phyloP scores from a whole-genome alignment of 2,797 vertebrate genomes.

The Peromyscus nudipes region DNA sequence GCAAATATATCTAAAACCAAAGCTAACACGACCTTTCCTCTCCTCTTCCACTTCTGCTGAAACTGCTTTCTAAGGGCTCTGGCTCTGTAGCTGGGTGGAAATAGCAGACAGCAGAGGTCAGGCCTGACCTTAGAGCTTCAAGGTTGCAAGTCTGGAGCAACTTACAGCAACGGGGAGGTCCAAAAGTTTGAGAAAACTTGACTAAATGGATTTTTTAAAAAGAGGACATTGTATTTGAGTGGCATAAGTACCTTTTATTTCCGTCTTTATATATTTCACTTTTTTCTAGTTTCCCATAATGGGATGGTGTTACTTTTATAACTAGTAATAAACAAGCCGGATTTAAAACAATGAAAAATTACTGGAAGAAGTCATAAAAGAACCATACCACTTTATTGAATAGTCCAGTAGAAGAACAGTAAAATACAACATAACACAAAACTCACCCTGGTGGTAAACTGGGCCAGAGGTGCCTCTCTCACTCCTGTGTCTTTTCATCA shows the following conservation, averaged over 20 bases:
- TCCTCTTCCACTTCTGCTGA: background rate
- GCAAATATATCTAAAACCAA: constrained; percentile 12
- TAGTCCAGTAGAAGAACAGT: constrained; percentile 25
- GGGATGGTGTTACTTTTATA: constrained; percentile 34
- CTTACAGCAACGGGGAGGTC: background rate
- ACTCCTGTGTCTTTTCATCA: constrained; percentile 53
- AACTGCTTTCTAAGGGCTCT: constrained; percentile 41
- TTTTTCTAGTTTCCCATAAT: constrained; percentile 55
- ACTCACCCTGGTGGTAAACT: constrained; percentile 9
- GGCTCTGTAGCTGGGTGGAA: constrained; percentile 50
- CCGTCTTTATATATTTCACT: constrained; percentile 53
- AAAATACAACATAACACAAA: background rate
- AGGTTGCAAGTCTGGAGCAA: constrained; percentile 35
- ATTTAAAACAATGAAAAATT: constrained; percentile 64
- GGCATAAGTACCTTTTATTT: constrained; percentile 12
- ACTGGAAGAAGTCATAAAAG: constrained; percentile 48
- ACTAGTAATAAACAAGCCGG: constrained; percentile 8
- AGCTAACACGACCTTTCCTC: constrained; percentile 32
- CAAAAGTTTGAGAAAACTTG: background rate
- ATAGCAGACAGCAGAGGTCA: constrained; percentile 72
- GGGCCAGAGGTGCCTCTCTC: background rate
- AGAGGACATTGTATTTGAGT: constrained; percentile 52
- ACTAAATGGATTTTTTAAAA: background rate
- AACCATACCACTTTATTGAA: background rate
- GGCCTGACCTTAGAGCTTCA: constrained; percentile 64